Base-by-base conservation (phyloP, 2,797 vertebrate genomes). In the Craterocephalus amniculus region DNA sequence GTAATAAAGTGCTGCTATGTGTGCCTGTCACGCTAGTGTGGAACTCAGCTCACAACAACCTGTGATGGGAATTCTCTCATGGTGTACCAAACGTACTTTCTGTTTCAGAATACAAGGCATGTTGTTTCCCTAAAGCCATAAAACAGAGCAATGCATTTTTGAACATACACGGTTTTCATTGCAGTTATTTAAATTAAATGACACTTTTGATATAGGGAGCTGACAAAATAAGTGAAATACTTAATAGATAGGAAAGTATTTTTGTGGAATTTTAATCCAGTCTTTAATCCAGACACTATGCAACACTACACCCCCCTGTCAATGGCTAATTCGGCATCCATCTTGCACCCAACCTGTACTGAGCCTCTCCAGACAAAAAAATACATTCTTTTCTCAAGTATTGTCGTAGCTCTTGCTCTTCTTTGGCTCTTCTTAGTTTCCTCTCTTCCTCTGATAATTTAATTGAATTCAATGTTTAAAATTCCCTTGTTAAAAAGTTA, bases 11-110 rank as follows among this genome's bases (percentile, higher is more conserved):
- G 18, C 57, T 63, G 24, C 70, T 67, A 58, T 34, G 36, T 65
- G 9, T 68, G 48, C 55, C 45, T 51, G 70, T 82, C 63, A 75
- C 2, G 5, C 45, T 58, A 6, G 22, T 59, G 22, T 70, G 66
- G 34, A 57, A 43, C 36, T 63, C 45, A 32, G 27, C 32, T 45
- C 27, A 27, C 65, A 68, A 18, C n/a, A 72, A 34, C 27, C 20
- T 67, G 64, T 43, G 36, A 75, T 24, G 48, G 40, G 20, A 58
- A 16, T 58, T 49, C 7, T 63, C 34, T 62, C 26, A 45, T 26
- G 26, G 32, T 56, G 20, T 12, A 20, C 11, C 20, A 67, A 27
- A 63, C 27, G 2, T 63, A 20, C 5, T 18, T 20, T 73, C n/a
- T 22, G 26, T 56, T 58, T 60, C 0, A 26, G 24, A 27, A 59